Percentiles rank a stretch among this genome's conserved stretches.
These are phyloP conservation scores for Neoseiulus cucumeris DNA, from an alignment of 1,140 invertebrate species.

Conservation along the genomic window DNA sequence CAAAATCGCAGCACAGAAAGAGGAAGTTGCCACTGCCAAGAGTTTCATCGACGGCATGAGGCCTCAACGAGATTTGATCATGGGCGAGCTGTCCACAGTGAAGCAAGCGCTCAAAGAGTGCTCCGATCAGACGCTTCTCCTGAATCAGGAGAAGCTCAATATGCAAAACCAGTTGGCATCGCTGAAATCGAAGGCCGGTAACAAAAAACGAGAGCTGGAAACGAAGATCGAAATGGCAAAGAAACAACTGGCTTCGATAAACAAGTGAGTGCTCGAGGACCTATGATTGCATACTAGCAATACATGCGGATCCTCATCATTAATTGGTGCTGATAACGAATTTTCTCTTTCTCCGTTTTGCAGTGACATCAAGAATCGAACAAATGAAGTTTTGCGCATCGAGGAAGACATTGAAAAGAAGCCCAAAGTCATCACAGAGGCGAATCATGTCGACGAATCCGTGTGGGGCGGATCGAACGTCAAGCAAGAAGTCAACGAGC, in stretches of 20 bases:
- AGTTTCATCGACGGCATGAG: constrained; percentile 90
- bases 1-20: constrained; percentile 66
- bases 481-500: constrained; percentile 5
- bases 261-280: constrained; percentile 14
- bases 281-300: no score
- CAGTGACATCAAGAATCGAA: neutral
- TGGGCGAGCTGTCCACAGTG: constrained; percentile 66
- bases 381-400: neutral
- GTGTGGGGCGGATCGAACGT: constrained; percentile 12
- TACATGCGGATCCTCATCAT: no score
- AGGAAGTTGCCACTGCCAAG: constrained; percentile 75
- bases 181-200: constrained; percentile 17
- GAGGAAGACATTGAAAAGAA: constrained; percentile 15
- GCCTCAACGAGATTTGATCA: constrained; percentile 59
- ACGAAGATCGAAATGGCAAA: constrained; percentile 11
- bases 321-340: neutral
- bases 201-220: constrained; percentile 12
- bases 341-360: constrained; percentile 2
- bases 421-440: constrained; percentile 12
- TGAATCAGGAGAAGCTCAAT: constrained; percentile 23
- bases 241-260: constrained; percentile 14
- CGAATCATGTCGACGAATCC: constrained; percentile 14
- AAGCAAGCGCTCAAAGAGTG: constrained; percentile 49
- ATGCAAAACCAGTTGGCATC: constrained; percentile 16
- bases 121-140: constrained; percentile 38